Percentiles rank a stretch among this genome's conserved stretches.
Conservation (phyloP, 1,140 invertebrate species). For the Ericerus pela region DNA sequence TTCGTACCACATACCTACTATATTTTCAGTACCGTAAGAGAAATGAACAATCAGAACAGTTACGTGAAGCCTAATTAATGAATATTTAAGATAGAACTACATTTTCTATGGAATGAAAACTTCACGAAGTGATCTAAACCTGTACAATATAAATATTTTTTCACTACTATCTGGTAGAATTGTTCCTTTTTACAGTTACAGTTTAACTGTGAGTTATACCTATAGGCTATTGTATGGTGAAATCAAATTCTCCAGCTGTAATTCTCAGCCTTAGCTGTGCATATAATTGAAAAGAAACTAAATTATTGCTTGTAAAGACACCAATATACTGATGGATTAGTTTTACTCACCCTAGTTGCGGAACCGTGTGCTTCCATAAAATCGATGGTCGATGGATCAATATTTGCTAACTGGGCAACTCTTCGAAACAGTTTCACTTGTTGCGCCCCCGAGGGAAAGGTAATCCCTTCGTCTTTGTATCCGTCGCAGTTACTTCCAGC, state of each 20-base stretch:
- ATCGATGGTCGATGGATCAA: conserved; percentile 38
- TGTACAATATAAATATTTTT: too few species aligned
- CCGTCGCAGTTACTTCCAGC: conserved; percentile 43
- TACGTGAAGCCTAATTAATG: too few species aligned
- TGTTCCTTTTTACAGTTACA: background rate
- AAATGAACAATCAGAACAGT: too few species aligned
- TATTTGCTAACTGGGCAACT: conserved; percentile 25
- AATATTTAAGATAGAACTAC: too few species aligned
- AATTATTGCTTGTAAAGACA: background rate
- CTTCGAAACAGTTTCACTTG: conserved; percentile 12
- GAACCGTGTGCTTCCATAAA: conserved; percentile 26
- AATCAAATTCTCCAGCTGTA: background rate
- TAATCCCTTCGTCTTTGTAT: conserved; percentile 32
- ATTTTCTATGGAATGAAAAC: too few species aligned
- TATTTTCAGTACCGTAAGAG: too few species aligned
- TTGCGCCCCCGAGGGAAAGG: conserved; percentile 11
- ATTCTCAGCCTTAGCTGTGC: background rate
- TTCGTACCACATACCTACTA: too few species aligned
- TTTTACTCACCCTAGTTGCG: conserved; percentile 31
- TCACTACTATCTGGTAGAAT: too few species aligned
- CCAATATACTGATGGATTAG: background rate
- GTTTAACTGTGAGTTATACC: background rate
- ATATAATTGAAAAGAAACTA: background rate
- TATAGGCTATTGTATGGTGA: background rate
- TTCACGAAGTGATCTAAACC: too few species aligned